phyloP scores from a whole-genome alignment of 2,113 vertebrate species.

The Cephalopterus ornatus region DNA sequence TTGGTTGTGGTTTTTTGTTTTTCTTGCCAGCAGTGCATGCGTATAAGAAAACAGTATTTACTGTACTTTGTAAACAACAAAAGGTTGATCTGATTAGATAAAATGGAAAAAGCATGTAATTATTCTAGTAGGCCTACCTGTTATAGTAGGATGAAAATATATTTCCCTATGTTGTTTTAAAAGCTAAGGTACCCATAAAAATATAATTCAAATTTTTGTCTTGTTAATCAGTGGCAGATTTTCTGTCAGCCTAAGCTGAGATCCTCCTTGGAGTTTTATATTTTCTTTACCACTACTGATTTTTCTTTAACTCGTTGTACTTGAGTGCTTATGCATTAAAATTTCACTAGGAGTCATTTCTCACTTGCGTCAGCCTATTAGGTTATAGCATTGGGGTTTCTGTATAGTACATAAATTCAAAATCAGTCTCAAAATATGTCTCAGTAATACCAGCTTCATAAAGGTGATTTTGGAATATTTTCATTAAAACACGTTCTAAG shows the following conservation, averaged over 20 bases:
- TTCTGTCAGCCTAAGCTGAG: background rate
- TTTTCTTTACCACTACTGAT: background rate
- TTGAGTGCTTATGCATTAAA: background rate
- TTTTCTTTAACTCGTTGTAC: background rate
- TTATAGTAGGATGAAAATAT: background rate
- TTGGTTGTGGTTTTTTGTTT: background rate
- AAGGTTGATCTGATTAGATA: background rate
- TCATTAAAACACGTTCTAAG: background rate
- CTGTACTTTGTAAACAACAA: background rate
- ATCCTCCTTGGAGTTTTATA: background rate
- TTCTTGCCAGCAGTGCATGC: background rate
- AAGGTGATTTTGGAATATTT: background rate
- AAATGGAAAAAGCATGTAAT: background rate
- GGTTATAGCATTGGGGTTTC: background rate
- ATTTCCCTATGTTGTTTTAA: background rate
- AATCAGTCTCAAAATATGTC: background rate
- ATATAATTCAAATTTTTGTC: background rate
- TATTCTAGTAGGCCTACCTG: background rate
- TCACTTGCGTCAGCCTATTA: accelerated
- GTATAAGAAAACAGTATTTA: background rate
- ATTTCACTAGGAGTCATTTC: background rate
- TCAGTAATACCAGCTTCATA: background rate
- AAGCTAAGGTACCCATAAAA: background rate
- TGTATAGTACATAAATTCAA: background rate
- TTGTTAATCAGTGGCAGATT: background rate